phyloP scores from a whole-genome alignment of 1,140 invertebrate species.

The Tetraneura akinire region DNA sequence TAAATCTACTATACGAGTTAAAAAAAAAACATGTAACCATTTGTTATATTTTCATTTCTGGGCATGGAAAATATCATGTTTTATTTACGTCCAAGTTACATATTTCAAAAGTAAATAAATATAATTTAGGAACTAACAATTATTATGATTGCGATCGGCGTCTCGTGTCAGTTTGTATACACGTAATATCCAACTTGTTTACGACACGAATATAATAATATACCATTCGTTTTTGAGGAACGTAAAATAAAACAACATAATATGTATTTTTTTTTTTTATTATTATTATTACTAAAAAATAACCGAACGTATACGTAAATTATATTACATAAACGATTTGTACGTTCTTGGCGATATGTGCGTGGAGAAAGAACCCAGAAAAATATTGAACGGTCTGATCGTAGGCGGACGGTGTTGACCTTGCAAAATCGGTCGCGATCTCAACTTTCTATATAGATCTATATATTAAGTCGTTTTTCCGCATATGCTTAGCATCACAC shows the following conservation, averaged over 20 bases:
- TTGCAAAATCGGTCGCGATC: neutral
- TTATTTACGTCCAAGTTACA: neutral
- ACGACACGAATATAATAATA: neutral
- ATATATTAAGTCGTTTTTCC: neutral
- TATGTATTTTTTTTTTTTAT: too few species aligned
- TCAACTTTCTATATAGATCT: neutral
- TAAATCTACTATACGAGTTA: too few species aligned
- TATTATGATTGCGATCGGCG: neutral
- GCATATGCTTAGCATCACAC: too few species aligned
- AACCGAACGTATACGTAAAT: too few species aligned
- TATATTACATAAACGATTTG: neutral
- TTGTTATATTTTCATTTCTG: too few species aligned
- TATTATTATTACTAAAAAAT: too few species aligned
- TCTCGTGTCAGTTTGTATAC: neutral
- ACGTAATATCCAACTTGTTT: neutral
- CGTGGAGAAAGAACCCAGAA: neutral
- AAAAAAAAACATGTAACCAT: too few species aligned
- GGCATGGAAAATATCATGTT: too few species aligned
- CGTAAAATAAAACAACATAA: neutral
- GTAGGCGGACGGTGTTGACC: constrained; percentile 10
- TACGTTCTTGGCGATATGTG: neutral
- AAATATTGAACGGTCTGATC: neutral
- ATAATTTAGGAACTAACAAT: neutral
- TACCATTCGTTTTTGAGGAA: neutral
- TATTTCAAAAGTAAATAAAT: neutral